Evolutionary conservation across 2,797 vertebrate genomes (phyloP).

Genomic region (Pantherophis vulpinus): DNA sequence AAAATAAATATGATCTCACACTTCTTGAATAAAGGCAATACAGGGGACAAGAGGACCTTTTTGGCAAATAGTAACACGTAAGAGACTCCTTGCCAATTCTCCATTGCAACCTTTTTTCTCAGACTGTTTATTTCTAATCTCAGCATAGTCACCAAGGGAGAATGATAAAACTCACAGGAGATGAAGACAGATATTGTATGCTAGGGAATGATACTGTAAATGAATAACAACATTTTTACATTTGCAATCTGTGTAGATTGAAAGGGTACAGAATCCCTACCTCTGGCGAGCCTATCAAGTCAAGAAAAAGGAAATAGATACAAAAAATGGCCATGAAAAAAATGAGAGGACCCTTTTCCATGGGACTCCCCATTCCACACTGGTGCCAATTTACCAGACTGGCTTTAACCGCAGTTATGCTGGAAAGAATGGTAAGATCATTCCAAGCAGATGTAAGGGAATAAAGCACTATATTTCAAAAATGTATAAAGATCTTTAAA

Average conservation of each 20-base stretch:
- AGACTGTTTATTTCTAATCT: neutral
- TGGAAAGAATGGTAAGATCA: conserved; percentile 84
- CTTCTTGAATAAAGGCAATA: neutral
- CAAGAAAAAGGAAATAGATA: conserved; percentile 76
- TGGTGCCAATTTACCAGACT: conserved; percentile 69
- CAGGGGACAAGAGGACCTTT: neutral
- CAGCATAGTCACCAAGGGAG: neutral
- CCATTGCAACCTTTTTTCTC: neutral
- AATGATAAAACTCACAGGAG: neutral
- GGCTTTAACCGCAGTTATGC: conserved; percentile 91
- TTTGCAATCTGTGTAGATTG: conserved; percentile 74
- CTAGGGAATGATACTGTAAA: neutral
- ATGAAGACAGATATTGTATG: neutral
- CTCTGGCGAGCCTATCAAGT: conserved; percentile 82
- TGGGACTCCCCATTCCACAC: conserved; percentile 72
- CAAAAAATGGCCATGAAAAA: conserved; percentile 71
- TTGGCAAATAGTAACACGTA: neutral
- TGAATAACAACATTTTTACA: conserved; percentile 14
- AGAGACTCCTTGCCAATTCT: neutral
- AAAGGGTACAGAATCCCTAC: conserved; percentile 84
- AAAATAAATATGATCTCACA: neutral
- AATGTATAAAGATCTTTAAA: neutral
- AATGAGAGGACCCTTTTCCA: conserved; percentile 87
- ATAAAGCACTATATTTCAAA: neutral
- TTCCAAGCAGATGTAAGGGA: neutral